Evolutionary conservation across 2,888 invertebrate genomes (phyloP).

Genomic region (Endotricha flammealis): DNA sequence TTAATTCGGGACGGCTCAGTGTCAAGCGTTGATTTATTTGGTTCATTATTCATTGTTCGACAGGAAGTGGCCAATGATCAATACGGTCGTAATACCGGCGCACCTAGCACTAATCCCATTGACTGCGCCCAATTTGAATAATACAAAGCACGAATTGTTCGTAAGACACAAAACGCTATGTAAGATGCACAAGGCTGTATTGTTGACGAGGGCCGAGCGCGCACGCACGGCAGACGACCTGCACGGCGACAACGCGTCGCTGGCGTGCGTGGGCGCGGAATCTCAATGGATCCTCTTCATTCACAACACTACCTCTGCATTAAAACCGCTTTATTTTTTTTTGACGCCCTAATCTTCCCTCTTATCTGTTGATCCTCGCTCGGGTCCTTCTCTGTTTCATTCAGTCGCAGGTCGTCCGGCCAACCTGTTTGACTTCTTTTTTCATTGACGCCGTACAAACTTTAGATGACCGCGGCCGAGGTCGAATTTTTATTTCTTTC

Average conservation of each 20-base stretch:
- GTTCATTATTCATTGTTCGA: slow-evolving; percentile 26
- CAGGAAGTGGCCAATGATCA: slow-evolving; percentile 23
- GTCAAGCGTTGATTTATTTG: slow-evolving; percentile 12
- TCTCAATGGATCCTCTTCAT: slow-evolving; percentile 75
- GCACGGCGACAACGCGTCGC: slow-evolving; percentile 40
- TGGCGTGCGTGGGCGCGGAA: slow-evolving; percentile 64
- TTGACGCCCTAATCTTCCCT: slow-evolving; percentile 68
- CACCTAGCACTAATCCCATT: slow-evolving; percentile 38
- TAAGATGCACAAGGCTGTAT: slow-evolving; percentile 47
- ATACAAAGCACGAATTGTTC: slow-evolving; percentile 41
- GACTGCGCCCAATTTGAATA: slow-evolving; percentile 48
- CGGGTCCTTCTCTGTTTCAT: slow-evolving; percentile 72
- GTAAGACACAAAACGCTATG: slow-evolving; percentile 44
- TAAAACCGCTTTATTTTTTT: slow-evolving; percentile 73
- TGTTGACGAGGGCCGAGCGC: slow-evolving; percentile 39
- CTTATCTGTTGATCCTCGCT: slow-evolving; percentile 73
- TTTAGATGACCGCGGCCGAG: slow-evolving; percentile 75
- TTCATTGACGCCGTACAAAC: slow-evolving; percentile 75
- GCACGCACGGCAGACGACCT: slow-evolving; percentile 32
- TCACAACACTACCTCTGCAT: slow-evolving; percentile 74
- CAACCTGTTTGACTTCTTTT: slow-evolving; percentile 75
- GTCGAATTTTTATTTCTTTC: slow-evolving; percentile 78
- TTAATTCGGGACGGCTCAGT: slow-evolving; percentile 12
- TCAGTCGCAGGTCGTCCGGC: slow-evolving; percentile 67
- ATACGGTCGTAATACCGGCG: slow-evolving; percentile 26